Evolutionary conservation across 2,113 vertebrate genomes (phyloP), one percentile per base, ranked within the genome.

Genomic region (Sylvietta virens): DNA sequence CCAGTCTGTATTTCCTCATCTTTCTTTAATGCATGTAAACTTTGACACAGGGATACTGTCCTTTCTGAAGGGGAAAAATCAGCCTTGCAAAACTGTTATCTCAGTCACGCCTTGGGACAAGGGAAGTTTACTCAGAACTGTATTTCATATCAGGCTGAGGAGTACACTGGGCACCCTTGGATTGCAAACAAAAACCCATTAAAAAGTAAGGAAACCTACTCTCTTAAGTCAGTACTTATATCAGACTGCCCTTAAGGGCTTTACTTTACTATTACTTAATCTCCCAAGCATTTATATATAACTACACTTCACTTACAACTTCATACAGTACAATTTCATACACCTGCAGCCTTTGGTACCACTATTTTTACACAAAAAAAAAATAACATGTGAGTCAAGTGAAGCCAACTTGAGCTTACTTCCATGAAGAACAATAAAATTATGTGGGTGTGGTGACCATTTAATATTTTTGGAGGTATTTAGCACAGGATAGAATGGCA

Each of bases 251-350:
- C 47, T 95, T 88, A 71, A 90, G 72, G 74, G 69, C 74, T 95
- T 95, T 61, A 70, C 56, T 86, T 78, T 42, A 27, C 67, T 83
- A 56, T 85, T 91, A 66, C 54, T 81, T 90, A 94, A 96, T 62
- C 30, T 77, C 40, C 50, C 67, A 85, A 85, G 42, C 47, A 78
- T 97, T 97, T 97, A 14, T 40, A 35, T 84, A 47, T 60, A 88
- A 50, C 69, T 66, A 37, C 12, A 53, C 39, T 88, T 81, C 48
- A 62, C 54, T 90, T 85, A 84, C 35, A 86, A 42, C 87, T 95
- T 95, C n/a, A 82, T 91, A 91, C 57, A 94, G 47, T 57, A 80
- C 57, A 84, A 67, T 89, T 97, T 94, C 56, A 86, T 91, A 93
- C 92, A 96, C 50, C 90, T 96, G 97, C 42, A 89, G 72, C 40